These are phyloP conservation scores for Pollenia angustigena DNA, from an alignment of 2,888 invertebrate genomes.

Conservation along the genomic window DNA sequence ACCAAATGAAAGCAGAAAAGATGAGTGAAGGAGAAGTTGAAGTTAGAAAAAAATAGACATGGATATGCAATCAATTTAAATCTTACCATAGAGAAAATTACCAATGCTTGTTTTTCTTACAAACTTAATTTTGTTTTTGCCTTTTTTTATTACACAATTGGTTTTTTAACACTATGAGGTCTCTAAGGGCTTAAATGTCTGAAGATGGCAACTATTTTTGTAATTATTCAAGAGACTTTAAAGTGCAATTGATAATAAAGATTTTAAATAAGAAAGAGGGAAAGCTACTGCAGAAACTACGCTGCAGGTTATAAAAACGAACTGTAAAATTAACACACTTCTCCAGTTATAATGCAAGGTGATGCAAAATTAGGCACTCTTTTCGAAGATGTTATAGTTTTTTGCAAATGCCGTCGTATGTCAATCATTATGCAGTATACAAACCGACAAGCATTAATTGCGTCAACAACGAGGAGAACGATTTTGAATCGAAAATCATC, in stretches of 20 bases:
- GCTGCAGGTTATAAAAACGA: too few relatives aligned
- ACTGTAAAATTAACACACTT: too few relatives aligned
- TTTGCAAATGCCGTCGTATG: too few relatives aligned
- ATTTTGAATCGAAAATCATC: too few relatives aligned
- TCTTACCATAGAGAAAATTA: conserved; percentile 51
- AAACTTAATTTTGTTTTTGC: conserved; percentile 13
- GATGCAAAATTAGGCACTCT: too few relatives aligned
- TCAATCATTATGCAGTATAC: too few relatives aligned
- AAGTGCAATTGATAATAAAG: neutral
- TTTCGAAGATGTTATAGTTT: too few relatives aligned
- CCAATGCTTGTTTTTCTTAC: conserved; percentile 32
- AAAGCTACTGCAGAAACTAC: neutral
- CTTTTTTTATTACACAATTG: neutral
- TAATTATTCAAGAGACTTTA: neutral
- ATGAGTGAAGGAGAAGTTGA: neutral
- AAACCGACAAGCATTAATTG: too few relatives aligned
- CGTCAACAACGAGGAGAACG: too few relatives aligned
- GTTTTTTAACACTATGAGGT: conserved; percentile 34
- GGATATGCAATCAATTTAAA: conserved; percentile 80
- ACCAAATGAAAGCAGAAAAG: neutral
- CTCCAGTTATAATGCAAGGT: too few relatives aligned
- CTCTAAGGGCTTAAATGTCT: conserved; percentile 2
- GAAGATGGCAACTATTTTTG: neutral
- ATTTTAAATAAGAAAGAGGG: neutral
- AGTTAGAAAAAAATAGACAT: conserved; percentile 76